A percentile compares a stretch with the other conserved stretches of the same genome.
phyloP scores from a whole-genome alignment of 2,888 invertebrate species.

The Ecdyonurus torrentis region DNA sequence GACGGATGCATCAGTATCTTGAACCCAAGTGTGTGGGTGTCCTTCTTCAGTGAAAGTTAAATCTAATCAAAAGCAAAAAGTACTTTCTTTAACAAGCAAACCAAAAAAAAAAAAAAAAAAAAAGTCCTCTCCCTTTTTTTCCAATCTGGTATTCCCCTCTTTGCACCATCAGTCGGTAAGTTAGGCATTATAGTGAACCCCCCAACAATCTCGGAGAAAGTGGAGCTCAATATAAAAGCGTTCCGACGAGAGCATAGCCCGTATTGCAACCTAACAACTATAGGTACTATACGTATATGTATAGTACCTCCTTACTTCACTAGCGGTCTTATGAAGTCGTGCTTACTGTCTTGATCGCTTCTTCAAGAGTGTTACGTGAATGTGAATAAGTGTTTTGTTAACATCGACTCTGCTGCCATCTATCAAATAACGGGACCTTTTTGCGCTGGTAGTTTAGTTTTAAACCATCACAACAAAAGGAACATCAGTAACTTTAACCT shows the following conservation, averaged over 20 bases:
- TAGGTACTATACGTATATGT: no score
- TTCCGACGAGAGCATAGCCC: background rate
- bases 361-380: background rate
- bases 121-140: background rate
- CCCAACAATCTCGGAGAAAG: background rate
- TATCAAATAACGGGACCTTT: background rate
- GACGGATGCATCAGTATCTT: no score
- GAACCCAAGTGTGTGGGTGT: background rate
- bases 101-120: no score
- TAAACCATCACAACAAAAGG: background rate
- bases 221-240: background rate
- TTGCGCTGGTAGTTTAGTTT: background rate
- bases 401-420: background rate
- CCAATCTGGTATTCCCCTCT: background rate
- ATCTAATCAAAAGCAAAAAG: background rate
- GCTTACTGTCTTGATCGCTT: background rate
- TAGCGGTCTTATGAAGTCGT: background rate
- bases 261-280: background rate
- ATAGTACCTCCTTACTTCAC: background rate
- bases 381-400: background rate
- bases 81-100: background rate
- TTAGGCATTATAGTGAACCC: no score
- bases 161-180: background rate
- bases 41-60: background rate
- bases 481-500: background rate